phyloP scores from a whole-genome alignment of 2,888 invertebrate species.

The Liodrosophila aerea region DNA sequence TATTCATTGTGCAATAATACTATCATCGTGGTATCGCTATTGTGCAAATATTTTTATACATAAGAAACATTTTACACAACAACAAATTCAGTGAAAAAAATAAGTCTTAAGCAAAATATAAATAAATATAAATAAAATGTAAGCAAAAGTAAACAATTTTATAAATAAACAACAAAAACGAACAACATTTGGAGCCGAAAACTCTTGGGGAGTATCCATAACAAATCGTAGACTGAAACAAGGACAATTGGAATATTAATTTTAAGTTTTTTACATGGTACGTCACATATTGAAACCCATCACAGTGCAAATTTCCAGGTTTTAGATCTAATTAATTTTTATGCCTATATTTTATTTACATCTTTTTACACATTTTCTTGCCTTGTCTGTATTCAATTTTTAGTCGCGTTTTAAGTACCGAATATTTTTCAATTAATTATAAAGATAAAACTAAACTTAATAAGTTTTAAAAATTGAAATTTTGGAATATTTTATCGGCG shows the following conservation, averaged over 20 bases:
- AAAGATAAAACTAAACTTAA: too few species aligned
- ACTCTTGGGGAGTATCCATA: conserved; percentile 41
- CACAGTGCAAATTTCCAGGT: too few species aligned
- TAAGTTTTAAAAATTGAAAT: too few species aligned
- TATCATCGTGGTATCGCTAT: conserved; percentile 28
- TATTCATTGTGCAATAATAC: conserved; percentile 63
- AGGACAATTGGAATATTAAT: conserved; percentile 62
- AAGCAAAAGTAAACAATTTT: conserved; percentile 22
- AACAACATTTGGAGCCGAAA: conserved; percentile 9
- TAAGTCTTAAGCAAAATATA: conserved; percentile 14
- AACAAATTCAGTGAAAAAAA: conserved; percentile 14
- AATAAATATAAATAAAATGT: conserved; percentile 6
- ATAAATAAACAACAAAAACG: conserved; percentile 8
- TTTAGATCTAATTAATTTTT: too few species aligned
- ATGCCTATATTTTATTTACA: too few species aligned
- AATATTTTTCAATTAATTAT: too few species aligned
- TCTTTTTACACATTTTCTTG: too few species aligned
- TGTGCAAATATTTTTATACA: conserved; percentile 56
- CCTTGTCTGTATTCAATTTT: too few species aligned
- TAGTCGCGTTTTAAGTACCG: too few species aligned
- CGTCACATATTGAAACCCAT: too few species aligned
- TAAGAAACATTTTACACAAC: conserved; percentile 40
- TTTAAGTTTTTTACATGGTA: conserved; percentile 56
- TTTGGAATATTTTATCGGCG: too few species aligned
- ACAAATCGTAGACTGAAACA: conserved; percentile 55